phyloP scores from a whole-genome alignment of 2,113 vertebrate species.

The Theristicus caerulescens region DNA sequence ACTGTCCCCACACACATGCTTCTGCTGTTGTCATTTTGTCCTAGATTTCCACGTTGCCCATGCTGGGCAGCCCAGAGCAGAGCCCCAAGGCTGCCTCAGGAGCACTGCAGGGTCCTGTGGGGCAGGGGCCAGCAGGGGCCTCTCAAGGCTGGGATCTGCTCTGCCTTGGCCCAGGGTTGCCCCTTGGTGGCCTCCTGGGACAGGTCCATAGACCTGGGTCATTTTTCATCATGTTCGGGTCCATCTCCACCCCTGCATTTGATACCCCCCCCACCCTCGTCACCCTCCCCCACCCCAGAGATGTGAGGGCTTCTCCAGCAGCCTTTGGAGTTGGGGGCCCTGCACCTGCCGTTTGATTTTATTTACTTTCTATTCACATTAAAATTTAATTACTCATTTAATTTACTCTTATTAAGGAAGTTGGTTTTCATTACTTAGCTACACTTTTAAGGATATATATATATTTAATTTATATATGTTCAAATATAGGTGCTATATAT shows the following conservation, averaged over 20 bases:
- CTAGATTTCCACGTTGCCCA: neutral
- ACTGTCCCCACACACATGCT: neutral
- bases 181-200: neutral
- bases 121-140: too few species aligned
- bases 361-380: neutral
- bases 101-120: neutral
- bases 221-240: neutral
- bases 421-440: neutral
- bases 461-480: neutral
- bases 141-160: neutral
- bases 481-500: neutral
- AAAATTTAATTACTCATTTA: neutral
- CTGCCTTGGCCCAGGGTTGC: rapidly evolving
- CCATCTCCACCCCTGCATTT: neutral
- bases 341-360: neutral
- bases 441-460: neutral
- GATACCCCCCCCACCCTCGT: rapidly evolving
- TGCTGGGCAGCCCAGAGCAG: neutral
- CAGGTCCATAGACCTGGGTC: rapidly evolving
- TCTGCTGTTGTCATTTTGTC: neutral
- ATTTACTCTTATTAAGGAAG: neutral
- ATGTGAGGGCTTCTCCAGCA: neutral
- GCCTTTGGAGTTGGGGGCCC: neutral
- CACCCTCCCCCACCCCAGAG: neutral
- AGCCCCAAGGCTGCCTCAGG: neutral